These are phyloP conservation scores for Nesoenas mayeri DNA, from an alignment of 2,113 vertebrate genomes.

Conservation along the genomic window DNA sequence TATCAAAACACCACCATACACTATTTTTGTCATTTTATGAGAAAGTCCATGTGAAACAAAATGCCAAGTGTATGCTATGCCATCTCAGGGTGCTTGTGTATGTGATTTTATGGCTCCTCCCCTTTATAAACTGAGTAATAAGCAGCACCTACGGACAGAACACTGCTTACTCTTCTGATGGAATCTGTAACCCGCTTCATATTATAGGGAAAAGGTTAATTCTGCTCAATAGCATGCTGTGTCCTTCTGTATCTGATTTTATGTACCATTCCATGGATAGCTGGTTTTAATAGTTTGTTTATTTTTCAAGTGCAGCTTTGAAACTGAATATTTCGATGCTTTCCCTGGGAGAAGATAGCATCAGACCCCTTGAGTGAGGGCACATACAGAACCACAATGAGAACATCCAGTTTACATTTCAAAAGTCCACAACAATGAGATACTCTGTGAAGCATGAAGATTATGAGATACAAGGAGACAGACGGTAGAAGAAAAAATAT, in stretches of 20 bases:
- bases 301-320: constrained; percentile 20
- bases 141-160: not conserved
- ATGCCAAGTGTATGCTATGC: not conserved
- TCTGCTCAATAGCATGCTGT: constrained; percentile 9
- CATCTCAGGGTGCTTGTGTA: not conserved
- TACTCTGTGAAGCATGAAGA: not conserved
- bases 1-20: not conserved
- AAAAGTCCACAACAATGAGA: not conserved
- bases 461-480: not conserved
- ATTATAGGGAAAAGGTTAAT: constrained; percentile 1
- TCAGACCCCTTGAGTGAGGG: not conserved
- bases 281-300: constrained; percentile 34
- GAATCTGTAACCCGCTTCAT: not conserved
- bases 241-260: not conserved
- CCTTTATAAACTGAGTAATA: not conserved
- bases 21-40: not conserved
- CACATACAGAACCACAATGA: not conserved
- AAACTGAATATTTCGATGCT: constrained; percentile 8
- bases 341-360: constrained; percentile 13
- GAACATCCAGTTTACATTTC: constrained; percentile 19
- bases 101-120: not conserved
- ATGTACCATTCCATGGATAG: not conserved
- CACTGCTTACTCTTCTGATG: not conserved
- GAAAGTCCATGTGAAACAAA: not conserved
- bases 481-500: not conserved